A percentile compares a stretch with the other conserved stretches of the same genome.
Conservation (phyloP, 1,140 invertebrate species). For the Drosophila funebris region DNA sequence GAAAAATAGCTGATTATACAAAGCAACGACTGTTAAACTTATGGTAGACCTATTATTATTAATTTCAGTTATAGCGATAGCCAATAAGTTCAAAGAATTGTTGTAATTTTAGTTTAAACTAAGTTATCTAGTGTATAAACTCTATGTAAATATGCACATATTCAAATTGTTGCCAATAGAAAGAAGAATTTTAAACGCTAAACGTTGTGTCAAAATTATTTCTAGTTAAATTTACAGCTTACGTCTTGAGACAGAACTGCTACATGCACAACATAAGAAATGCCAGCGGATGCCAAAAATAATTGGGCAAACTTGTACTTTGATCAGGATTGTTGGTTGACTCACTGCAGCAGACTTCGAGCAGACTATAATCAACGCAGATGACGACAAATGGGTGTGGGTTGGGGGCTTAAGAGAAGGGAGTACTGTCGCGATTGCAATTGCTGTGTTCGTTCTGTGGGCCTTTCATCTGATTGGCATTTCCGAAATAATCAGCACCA, state of each 20-base stretch:
- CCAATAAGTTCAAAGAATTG: constrained; percentile 68
- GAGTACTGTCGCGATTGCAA: constrained; percentile 10
- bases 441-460: constrained; percentile 36
- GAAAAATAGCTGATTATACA: constrained; percentile 11
- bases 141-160: constrained; percentile 43
- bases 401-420: not conserved
- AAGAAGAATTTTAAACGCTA: constrained; percentile 44
- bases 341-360: constrained; percentile 53
- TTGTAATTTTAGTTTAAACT: constrained; percentile 39
- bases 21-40: constrained; percentile 28
- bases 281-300: constrained; percentile 26
- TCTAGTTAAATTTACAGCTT: too few species aligned
- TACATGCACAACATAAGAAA: not conserved
- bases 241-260: not conserved
- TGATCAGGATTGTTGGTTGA: constrained; percentile 46
- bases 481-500: constrained; percentile 75
- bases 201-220: not conserved
- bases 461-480: constrained; percentile 79
- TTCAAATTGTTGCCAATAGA: constrained; percentile 77
- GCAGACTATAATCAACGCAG: constrained; percentile 45
- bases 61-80: constrained; percentile 52
- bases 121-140: constrained; percentile 25
- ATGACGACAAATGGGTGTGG: constrained; percentile 22
- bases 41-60: constrained; percentile 10
- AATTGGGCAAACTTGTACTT: constrained; percentile 71